Percentiles rank a stretch among this genome's conserved stretches.
Conservation (phyloP, 1,140 invertebrate species). For the Lepidurus packardi region DNA sequence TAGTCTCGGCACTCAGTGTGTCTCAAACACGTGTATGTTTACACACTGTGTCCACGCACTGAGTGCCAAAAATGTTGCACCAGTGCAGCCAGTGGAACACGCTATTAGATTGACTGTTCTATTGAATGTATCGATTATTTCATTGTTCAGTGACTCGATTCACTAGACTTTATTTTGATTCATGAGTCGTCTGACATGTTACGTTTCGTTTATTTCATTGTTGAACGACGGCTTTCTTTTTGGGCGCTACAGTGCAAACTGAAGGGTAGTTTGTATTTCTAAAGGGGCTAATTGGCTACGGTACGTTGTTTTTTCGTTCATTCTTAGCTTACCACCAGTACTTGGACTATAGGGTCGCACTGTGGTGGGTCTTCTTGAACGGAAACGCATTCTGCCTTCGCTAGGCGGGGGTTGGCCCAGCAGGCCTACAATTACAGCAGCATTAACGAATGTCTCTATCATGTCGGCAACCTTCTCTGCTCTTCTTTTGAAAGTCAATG, state of each 20-base stretch:
- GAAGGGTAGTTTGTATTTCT: not conserved
- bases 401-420: slow-evolving; percentile 16
- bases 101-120: too few species aligned
- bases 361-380: slow-evolving; percentile 18
- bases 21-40: too few species aligned
- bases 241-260: too few species aligned
- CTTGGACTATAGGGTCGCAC: not conserved
- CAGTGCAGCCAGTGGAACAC: too few species aligned
- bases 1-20: too few species aligned
- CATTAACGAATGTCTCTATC: not conserved
- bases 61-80: too few species aligned
- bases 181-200: not conserved
- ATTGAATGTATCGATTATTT: too few species aligned
- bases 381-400: slow-evolving; percentile 6
- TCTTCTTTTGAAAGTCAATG: not conserved
- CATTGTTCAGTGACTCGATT: too few species aligned
- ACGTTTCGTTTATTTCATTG: not conserved
- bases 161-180: too few species aligned
- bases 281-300: slow-evolving; percentile 3
- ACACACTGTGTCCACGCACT: too few species aligned
- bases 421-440: slow-evolving; percentile 16
- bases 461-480: not conserved
- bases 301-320: not conserved
- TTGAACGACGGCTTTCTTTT: too few species aligned
- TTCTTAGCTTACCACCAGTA: slow-evolving; percentile 3